Evolutionary conservation across 2,113 vertebrate species (phyloP).

Genomic region (Takifugu flavidus): DNA sequence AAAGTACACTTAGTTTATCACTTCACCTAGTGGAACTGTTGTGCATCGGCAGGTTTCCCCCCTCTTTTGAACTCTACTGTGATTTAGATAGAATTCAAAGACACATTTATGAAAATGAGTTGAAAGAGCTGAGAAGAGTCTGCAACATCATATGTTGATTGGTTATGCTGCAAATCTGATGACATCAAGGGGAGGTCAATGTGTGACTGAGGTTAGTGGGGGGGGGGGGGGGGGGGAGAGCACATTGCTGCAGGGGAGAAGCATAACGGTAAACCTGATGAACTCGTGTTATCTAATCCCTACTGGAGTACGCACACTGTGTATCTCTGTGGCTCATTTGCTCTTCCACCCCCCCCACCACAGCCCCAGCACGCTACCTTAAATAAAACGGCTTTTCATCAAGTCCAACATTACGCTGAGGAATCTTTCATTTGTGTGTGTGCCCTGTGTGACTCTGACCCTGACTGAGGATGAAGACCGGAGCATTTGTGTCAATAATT

Average conservation of each 20-base stretch:
- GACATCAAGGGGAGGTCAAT: no score
- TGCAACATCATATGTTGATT: conserved; percentile 40
- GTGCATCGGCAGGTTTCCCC: no score
- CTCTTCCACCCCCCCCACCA: conserved; percentile 3
- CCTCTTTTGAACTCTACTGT: no score
- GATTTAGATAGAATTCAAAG: no score
- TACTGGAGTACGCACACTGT: conserved; percentile 26
- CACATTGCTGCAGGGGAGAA: conserved; percentile 35
- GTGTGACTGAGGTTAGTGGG: no score
- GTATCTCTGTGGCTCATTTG: conserved; percentile 6
- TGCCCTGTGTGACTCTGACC: conserved; percentile 39
- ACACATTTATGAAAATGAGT: neutral
- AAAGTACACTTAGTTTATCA: no score
- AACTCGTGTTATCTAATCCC: conserved; percentile 71
- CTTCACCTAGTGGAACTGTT: no score
- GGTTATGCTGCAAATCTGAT: conserved; percentile 22
- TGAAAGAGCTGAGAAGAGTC: conserved; percentile 6
- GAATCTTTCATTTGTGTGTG: conserved; percentile 51
- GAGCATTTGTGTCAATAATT: conserved; percentile 56
- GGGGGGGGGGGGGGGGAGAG: no score
- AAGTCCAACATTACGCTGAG: conserved; percentile 22
- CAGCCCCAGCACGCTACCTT: conserved; percentile 19
- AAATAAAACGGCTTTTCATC: conserved; percentile 38
- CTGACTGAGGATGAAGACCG: conserved; percentile 28
- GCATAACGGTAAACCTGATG: conserved; percentile 66